Evolutionary conservation across 2,113 vertebrate genomes (phyloP).

Genomic region (Cavia porcellus): DNA sequence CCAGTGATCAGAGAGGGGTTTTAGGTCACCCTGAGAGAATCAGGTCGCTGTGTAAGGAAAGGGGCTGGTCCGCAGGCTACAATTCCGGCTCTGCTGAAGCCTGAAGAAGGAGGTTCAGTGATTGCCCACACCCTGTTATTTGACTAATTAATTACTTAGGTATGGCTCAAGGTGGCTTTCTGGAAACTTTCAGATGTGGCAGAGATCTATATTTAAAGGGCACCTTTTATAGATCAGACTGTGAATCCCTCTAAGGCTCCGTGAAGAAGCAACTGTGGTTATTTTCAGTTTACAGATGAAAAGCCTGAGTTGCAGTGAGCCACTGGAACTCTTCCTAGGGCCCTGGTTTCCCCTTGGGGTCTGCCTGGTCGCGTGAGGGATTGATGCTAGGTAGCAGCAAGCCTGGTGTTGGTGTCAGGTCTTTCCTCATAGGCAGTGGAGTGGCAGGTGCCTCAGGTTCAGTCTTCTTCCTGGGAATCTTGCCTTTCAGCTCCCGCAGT

Average conservation of each 20-base stretch:
- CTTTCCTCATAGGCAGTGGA: neutral
- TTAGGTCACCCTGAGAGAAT: neutral
- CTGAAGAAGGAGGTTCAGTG: neutral
- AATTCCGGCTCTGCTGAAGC: neutral
- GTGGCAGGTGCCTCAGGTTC: neutral
- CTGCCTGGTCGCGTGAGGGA: neutral
- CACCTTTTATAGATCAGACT: neutral
- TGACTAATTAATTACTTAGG: conserved; percentile 66
- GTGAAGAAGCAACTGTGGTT: conserved; percentile 1
- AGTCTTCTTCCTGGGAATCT: too few relatives aligned
- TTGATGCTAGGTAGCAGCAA: neutral
- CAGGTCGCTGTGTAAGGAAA: neutral
- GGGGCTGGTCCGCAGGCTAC: neutral
- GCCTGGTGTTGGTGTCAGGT: neutral
- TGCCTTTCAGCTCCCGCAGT: neutral
- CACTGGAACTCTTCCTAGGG: neutral
- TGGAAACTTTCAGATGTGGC: neutral
- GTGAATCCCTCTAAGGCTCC: conserved; percentile 35
- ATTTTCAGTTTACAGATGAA: conserved; percentile 57
- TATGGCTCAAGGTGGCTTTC: conserved; percentile 16
- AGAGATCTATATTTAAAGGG: conserved; percentile 65
- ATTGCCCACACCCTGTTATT: conserved; percentile 45
- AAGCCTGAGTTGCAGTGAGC: neutral
- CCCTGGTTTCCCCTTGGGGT: neutral
- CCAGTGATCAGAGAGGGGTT: neutral